Conservation (phyloP, 2,113 vertebrate genomes). For the Odontesthes bonariensis region DNA sequence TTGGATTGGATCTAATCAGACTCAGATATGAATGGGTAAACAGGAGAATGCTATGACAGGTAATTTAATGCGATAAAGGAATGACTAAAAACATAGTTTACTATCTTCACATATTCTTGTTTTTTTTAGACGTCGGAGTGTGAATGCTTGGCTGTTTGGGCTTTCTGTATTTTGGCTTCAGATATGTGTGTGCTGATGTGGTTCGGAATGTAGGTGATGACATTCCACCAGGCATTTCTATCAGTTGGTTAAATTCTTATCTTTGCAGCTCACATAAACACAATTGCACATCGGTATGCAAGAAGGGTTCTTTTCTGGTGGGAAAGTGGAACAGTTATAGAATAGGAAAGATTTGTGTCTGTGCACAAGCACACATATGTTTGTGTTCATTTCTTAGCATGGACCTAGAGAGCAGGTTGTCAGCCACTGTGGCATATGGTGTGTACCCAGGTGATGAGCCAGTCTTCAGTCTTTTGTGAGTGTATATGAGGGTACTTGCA, state of each 20-base stretch:
- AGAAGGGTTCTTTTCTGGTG: slow-evolving; percentile 40
- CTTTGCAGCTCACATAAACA: slow-evolving; percentile 57
- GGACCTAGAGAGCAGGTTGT: slow-evolving; percentile 71
- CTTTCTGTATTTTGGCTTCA: slow-evolving; percentile 48
- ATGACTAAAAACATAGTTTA: slow-evolving; percentile 49
- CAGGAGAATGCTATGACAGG: slow-evolving; percentile 29
- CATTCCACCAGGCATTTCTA: slow-evolving; percentile 60
- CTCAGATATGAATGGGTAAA: slow-evolving; percentile 65
- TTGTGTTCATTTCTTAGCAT: slow-evolving; percentile 49
- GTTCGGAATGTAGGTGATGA: slow-evolving; percentile 49
- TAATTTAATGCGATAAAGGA: slow-evolving; percentile 66
- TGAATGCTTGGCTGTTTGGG: slow-evolving; percentile 38
- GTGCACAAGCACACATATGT: slow-evolving; percentile 28
- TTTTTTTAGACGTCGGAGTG: background rate
- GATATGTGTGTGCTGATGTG: slow-evolving; percentile 45
- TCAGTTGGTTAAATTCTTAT: slow-evolving; percentile 63
- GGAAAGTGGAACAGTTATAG: slow-evolving; percentile 50
- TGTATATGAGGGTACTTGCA: slow-evolving; percentile 30
- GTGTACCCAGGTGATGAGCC: slow-evolving; percentile 79
- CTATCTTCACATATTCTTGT: slow-evolving; percentile 14
- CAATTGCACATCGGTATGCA: slow-evolving; percentile 70
- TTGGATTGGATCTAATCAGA: slow-evolving; percentile 52
- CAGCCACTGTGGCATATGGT: slow-evolving; percentile 79
- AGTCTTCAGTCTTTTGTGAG: slow-evolving; percentile 51
- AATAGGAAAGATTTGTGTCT: slow-evolving; percentile 29